Base-by-base conservation (phyloP, 92 coral and sea anemone species). In the Bergia puertoricense region DNA sequence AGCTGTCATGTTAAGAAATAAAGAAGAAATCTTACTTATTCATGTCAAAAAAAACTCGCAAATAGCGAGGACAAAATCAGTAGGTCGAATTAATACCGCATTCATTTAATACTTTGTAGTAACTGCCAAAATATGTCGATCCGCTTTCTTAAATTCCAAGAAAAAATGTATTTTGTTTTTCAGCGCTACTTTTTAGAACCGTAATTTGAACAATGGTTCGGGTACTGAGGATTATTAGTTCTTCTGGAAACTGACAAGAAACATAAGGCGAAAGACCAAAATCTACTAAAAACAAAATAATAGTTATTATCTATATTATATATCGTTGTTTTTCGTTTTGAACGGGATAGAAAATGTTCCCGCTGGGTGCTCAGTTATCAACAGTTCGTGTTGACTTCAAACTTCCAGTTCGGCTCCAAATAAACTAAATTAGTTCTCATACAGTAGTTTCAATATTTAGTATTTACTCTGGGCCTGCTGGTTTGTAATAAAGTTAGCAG, bases 331-430 rank as follows among this genome's bases (percentile, higher is more conserved):
- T 66, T 66, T 73, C 44, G 18, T 73, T 73, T 37, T 36, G 5
- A 22, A 39, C 43, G 43, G 77, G 16, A 10, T 44, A 73, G 43
- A 22, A 36, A 22, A 73, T 62, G 30, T 62, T 62, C 77, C 83
- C 68, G 68, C 83, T 43, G 69, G 23, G 83, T 8, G 30, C 8
- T 62, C 69, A 23, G 69, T 79, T 54, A 79, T 79, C 81, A 77
- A 77, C 5, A 77, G 62, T 45, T 77, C 59, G 41, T 77, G 81
- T n/a, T 50, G 67, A 79, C 67, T 36, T 79, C 83, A 79, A 79
- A 54, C 7, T 69, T 50, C 43, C n/a, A 7, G 5, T 13, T 54
- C 9, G 39, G 39, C 44, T n/a, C 37, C 18, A 22, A 51, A 50
- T 54, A 54, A 54, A 30, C 41, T 40, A 1, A 73, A 36, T 39